phyloP scores from a whole-genome alignment of 2,797 vertebrate genomes.

The Microcaecilia unicolor region DNA sequence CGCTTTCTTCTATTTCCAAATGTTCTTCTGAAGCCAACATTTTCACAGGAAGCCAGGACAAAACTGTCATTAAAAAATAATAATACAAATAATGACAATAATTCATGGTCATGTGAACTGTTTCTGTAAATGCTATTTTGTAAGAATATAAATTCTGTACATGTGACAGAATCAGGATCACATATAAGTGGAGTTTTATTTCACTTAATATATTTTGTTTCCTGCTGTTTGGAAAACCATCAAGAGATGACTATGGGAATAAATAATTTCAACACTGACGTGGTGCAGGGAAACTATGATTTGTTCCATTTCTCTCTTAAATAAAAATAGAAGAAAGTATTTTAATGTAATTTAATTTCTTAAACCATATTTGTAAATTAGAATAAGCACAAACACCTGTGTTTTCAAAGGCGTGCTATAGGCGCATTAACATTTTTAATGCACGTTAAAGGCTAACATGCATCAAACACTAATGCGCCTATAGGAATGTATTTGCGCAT shows the following conservation, averaged over 20 bases:
- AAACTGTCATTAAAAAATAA: slow-evolving; percentile 37
- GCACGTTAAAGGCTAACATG: too few species aligned
- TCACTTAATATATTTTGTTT: slow-evolving; percentile 6
- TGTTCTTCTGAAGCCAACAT: slow-evolving; percentile 34
- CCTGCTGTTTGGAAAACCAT: slow-evolving; percentile 19
- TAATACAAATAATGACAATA: too few species aligned
- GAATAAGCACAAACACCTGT: too few species aligned
- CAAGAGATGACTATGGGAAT: slow-evolving; percentile 22
- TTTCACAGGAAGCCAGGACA: slow-evolving; percentile 31
- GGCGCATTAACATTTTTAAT: too few species aligned
- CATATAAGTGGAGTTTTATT: slow-evolving; percentile 25
- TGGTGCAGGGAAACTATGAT: slow-evolving; percentile 7
- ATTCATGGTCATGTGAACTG: slow-evolving; percentile 21
- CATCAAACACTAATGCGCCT: too few species aligned
- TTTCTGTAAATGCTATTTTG: slow-evolving; percentile 18
- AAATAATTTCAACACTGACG: too few species aligned
- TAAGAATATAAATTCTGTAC: slow-evolving; percentile 37
- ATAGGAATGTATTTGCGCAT: too few species aligned
- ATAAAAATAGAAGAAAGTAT: too few species aligned
- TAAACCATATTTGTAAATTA: too few species aligned
- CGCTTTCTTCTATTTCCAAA: slow-evolving; percentile 37
- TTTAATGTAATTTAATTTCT: too few species aligned
- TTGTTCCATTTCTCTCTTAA: slow-evolving; percentile 6
- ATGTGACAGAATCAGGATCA: slow-evolving; percentile 10
- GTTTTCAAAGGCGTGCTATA: too few species aligned